phyloP scores from a whole-genome alignment of 2,113 vertebrate species.

The Odontesthes bonariensis region DNA sequence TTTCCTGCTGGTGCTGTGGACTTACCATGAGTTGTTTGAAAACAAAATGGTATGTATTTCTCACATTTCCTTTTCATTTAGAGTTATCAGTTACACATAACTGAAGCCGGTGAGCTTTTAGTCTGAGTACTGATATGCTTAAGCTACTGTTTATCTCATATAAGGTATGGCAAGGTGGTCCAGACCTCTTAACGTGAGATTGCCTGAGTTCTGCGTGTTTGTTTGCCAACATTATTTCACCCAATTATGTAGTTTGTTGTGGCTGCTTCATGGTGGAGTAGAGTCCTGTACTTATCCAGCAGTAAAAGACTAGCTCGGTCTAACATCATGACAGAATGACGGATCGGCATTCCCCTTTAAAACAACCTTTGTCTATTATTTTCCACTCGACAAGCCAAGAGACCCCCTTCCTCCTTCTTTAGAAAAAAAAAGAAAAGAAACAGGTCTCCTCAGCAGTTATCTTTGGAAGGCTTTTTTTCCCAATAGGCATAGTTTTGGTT shows the following conservation, averaged over 20 bases:
- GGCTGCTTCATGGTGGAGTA: constrained; percentile 35
- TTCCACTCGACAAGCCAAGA: constrained; percentile 75
- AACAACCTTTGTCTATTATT: constrained; percentile 84
- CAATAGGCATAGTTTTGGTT: constrained; percentile 83
- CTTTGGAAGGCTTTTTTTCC: constrained; percentile 77
- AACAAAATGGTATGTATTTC: constrained; percentile 82
- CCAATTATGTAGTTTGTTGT: constrained; percentile 68
- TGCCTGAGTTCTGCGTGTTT: constrained; percentile 32
- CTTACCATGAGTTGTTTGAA: constrained; percentile 87
- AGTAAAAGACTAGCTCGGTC: constrained; percentile 63
- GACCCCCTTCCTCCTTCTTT: constrained; percentile 60
- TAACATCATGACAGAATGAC: constrained; percentile 76
- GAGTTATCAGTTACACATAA: not conserved
- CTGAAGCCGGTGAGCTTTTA: not conserved
- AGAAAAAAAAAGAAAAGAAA: constrained; percentile 47
- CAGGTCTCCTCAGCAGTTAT: constrained; percentile 80
- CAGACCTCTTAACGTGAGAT: constrained; percentile 28
- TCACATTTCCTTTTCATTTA: not conserved
- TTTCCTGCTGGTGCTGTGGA: constrained; percentile 82
- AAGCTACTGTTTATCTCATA: constrained; percentile 36
- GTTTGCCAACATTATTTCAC: constrained; percentile 65
- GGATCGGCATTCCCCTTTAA: constrained; percentile 71
- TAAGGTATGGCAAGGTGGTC: constrained; percentile 45
- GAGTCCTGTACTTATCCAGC: constrained; percentile 68
- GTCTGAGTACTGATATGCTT: constrained; percentile 9